phyloP scores from a whole-genome alignment of 2,113 vertebrate species.

The Hemiscyllium ocellatum region DNA sequence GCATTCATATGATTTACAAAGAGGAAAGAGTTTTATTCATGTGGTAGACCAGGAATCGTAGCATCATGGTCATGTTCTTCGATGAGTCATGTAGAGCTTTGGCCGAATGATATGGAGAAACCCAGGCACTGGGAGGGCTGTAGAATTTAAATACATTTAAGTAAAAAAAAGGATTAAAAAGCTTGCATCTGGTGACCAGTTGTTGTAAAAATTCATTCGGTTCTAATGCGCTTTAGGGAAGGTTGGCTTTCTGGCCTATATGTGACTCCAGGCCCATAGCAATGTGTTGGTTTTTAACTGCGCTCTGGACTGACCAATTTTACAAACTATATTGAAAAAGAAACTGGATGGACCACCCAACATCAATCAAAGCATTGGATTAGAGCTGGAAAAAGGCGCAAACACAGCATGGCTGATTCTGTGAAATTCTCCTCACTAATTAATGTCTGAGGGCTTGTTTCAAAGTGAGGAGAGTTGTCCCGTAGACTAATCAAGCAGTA shows the following conservation, averaged over 20 bases:
- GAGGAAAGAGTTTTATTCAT: constrained; percentile 12
- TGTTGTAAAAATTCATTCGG: neutral
- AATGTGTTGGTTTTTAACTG: neutral
- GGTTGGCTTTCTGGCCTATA: neutral
- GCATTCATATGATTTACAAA: neutral
- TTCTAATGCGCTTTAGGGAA: neutral
- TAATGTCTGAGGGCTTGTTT: neutral
- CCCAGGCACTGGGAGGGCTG: neutral
- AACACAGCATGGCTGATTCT: neutral
- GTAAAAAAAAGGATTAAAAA: neutral
- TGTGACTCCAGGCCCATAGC: neutral
- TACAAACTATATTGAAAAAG: neutral
- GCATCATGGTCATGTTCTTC: neutral
- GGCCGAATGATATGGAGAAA: neutral
- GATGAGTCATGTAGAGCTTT: neutral
- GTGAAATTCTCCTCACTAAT: neutral
- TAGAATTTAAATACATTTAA: neutral
- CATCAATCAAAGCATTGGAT: neutral
- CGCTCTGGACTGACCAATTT: neutral
- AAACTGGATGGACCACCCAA: neutral
- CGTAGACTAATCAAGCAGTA: neutral
- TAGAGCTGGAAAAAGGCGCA: neutral
- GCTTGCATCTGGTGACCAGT: neutral
- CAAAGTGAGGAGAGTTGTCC: neutral
- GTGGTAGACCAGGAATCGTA: neutral